Evolutionary conservation across 2,888 invertebrate species (phyloP).

Genomic region (Napeogenes inachia): DNA sequence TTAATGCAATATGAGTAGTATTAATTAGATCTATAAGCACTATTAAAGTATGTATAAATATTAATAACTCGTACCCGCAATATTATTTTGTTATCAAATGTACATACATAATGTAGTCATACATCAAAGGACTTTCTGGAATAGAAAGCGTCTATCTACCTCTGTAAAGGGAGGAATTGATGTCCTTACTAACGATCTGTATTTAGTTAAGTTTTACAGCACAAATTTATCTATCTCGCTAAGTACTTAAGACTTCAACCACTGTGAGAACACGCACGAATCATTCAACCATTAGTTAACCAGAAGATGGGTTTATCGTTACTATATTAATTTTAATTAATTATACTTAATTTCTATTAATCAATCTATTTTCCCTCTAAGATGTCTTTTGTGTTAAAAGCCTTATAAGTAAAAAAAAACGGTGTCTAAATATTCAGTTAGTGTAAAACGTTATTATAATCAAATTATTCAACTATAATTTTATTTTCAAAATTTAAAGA

Average conservation of each 20-base stretch:
- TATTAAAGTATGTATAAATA: slow-evolving; percentile 20
- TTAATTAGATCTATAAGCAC: slow-evolving; percentile 19
- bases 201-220: slow-evolving; percentile 1
- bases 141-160: slow-evolving; percentile 17
- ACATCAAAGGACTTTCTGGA: slow-evolving; percentile 12
- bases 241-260: background rate
- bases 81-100: slow-evolving; percentile 22
- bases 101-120: slow-evolving; percentile 2
- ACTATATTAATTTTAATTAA: background rate
- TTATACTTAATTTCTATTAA: too few relatives aligned
- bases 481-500: too few relatives aligned
- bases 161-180: slow-evolving; percentile 23
- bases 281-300: background rate
- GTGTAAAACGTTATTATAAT: too few relatives aligned
- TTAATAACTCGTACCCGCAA: slow-evolving; percentile 19
- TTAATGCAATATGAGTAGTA: slow-evolving; percentile 15
- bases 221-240: slow-evolving; percentile 1
- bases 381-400: too few relatives aligned
- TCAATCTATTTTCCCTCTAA: too few relatives aligned
- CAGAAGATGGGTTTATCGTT: background rate
- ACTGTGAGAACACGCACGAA: background rate
- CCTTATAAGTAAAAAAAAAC: too few relatives aligned
- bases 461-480: too few relatives aligned
- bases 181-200: slow-evolving; percentile 6
- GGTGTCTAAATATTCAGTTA: too few relatives aligned